Base-by-base conservation (phyloP, 2,888 invertebrate genomes). In the Pollenia labialis region DNA sequence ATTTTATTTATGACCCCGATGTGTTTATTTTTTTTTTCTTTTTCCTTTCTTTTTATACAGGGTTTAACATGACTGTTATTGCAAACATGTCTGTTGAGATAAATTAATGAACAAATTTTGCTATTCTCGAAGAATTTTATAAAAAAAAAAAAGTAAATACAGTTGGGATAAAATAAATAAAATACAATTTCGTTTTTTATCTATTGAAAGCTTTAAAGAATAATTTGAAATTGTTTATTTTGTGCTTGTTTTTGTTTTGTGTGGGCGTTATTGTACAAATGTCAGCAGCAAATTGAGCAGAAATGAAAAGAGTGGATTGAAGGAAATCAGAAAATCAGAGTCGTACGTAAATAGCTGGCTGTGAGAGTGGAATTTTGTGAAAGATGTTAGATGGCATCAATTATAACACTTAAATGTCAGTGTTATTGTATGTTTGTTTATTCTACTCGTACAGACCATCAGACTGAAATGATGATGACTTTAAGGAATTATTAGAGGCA, bases 301-400 rank as follows among this genome's bases (percentile, higher is more conserved):
- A 81, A 75, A 66, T 76, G 60, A 77, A 72, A n/a, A 42, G 44
- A 66, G 18, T 66, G 56, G 8, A 74, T 44, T 60, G 11, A 11
- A 62, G 14, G 12, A 72, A 32, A 58, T n/a, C 8, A 6, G 32
- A 54, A 23, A 14, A 44, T 79, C 62, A 54, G 32, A 56, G 62
- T 52, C 18, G 14, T 11, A 50, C 52, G 40, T 52, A 64, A 69
- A 42, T 69, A 85, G 46, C 50, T 56, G 60, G 18, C 58, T 18
- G 42, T 71, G 16, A 48, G 6, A 71, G 42, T 56, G 64, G 72
- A 60, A 64, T 64, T n/a, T n/a, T 32, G 50, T 48, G 40, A 12
- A 80, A 79, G 87, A 80, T 89, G 90, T 88, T 90, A 88, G 90
- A 91, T 91, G 91, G 90, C 92, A 91, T 91, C 92, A 91, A 91